Percentiles rank a stretch among this genome's conserved stretches.
Evolutionary conservation across 2,113 vertebrate species (phyloP).

Genomic region (Cyanoderma ruficeps): DNA sequence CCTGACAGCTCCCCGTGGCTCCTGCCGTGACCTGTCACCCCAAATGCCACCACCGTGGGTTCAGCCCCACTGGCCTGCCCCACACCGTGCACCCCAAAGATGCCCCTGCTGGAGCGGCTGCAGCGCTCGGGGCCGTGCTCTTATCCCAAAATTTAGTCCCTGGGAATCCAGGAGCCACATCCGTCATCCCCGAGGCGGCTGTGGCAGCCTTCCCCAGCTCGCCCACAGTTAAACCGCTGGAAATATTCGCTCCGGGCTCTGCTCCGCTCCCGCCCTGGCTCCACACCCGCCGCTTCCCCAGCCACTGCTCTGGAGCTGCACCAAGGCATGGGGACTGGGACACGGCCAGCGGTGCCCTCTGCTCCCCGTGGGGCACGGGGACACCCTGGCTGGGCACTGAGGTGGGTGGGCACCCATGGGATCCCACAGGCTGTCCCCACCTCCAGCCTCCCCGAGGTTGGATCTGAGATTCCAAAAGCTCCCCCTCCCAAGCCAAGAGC

Average conservation of each 20-base stretch:
- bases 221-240: neutral
- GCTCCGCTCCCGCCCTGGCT: neutral
- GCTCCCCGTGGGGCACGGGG: rapidly evolving
- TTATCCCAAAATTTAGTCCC: neutral
- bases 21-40: neutral
- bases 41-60: rapidly evolving
- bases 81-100: neutral
- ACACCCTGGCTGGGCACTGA: neutral
- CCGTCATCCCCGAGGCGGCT: neutral
- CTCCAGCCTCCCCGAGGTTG: neutral
- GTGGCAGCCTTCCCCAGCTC: neutral
- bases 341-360: rapidly evolving
- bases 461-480: neutral
- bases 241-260: neutral
- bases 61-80: neutral
- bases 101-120: rapidly evolving
- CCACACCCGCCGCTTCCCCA: neutral
- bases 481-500: neutral
- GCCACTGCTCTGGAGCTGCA: neutral
- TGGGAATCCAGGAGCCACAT: neutral
- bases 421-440: rapidly evolving
- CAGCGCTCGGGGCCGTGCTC: rapidly evolving
- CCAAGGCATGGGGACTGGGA: neutral
- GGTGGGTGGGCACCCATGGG: neutral
- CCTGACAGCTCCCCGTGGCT: rapidly evolving